Evolutionary conservation across 1,140 invertebrate species (phyloP), one percentile per base, ranked within the genome.

Genomic region (Bombus ignitus): DNA sequence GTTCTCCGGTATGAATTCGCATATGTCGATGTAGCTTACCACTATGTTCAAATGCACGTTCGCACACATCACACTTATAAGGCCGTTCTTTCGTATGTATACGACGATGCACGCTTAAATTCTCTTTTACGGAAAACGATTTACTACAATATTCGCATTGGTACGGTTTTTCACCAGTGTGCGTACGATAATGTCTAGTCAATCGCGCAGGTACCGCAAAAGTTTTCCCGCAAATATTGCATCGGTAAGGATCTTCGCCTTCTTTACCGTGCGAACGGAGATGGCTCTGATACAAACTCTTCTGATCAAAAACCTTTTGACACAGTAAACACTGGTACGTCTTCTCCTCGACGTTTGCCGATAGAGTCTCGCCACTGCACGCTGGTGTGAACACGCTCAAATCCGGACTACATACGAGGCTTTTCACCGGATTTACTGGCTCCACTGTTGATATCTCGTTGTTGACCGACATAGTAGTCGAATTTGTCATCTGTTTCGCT

Each of bases 101-200:
- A 65, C 98, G 96, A n/a, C 98, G 96, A 93, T 99, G 98, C 1
- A 98, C 98, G 94, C 98, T 98, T 70, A 98, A 95, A 94, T 98
- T 98, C 93, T 98, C 98, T 93, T 98, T 99, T 3, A 98, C 98
- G 87, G 98, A 98, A 93, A 98, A 98, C 87, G 97, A 97, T 93
- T 98, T 98, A 92, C 97, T 97, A 95, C 98, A 99, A 93, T 98
- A 98, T 92, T 99, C 98, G 94, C 98, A 99, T 91, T 98, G 97
- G 91, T 97, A 98, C 1, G 97, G 97, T 78, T 97, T 97, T 92
- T 97, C 97, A 4, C 98, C 98, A 0, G 98, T 98, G 92, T 98
- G 98, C 1, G 98, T 98, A 59, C 98, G 96, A 94, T 98, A 98
- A 93, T 99, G 98, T 13, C 98, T 97, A 1, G 98, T 98, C 78